phyloP scores from a whole-genome alignment of 2,888 invertebrate genomes.

The Onchidella celtica region DNA sequence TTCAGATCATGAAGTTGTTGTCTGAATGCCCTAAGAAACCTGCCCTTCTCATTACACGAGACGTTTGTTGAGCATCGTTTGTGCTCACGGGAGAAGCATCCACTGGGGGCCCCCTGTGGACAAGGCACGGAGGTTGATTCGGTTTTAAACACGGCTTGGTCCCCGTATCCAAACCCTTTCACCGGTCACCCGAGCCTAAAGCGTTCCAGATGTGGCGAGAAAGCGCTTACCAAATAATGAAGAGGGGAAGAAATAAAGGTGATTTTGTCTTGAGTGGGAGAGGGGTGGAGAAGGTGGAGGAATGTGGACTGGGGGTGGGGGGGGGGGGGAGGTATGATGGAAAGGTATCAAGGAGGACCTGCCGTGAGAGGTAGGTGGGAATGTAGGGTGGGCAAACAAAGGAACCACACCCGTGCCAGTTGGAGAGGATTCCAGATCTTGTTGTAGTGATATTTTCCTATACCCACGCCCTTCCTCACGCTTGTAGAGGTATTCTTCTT shows the following conservation, averaged over 20 bases:
- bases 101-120: not conserved
- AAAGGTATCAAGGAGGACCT: not conserved
- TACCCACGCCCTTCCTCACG: too few species aligned
- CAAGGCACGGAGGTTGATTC: not conserved
- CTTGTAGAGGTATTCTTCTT: too few species aligned
- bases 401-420: too few species aligned
- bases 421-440: too few species aligned
- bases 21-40: not conserved
- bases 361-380: not conserved
- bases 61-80: not conserved
- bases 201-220: conserved; percentile 27
- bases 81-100: not conserved
- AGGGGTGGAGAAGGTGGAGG: not conserved
- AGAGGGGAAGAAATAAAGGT: too few species aligned
- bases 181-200: conserved; percentile 27
- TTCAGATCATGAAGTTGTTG: not conserved
- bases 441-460: too few species aligned
- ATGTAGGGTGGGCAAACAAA: not conserved
- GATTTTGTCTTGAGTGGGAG: not conserved
- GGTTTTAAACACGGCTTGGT: conserved; percentile 16
- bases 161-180: not conserved
- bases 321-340: not conserved
- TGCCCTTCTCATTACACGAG: conserved; percentile 19
- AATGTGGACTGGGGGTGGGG: not conserved
- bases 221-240: not conserved